phyloP scores from a whole-genome alignment of 2,888 invertebrate genomes.

The Microctonus brassicae region DNA sequence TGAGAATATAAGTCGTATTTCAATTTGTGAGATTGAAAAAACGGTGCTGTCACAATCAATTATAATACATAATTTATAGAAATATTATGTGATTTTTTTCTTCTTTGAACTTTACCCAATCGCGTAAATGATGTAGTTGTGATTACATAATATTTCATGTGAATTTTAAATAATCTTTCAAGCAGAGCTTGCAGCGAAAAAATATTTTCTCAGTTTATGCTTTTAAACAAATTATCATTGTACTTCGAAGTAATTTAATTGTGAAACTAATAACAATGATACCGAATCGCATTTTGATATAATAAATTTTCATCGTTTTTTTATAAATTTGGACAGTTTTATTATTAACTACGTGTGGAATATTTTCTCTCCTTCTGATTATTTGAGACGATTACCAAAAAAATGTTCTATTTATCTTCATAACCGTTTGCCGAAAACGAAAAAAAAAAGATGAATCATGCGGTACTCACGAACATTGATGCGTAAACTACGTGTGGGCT shows the following conservation, averaged over 20 bases:
- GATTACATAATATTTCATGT: not conserved
- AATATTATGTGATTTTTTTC: not conserved
- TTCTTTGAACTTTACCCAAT: not conserved
- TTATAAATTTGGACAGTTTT: too few relatives aligned
- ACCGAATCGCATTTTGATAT: not conserved
- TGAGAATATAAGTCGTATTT: not conserved
- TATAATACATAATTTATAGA: not conserved
- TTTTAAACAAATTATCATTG: not conserved
- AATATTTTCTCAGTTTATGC: conserved; percentile 10
- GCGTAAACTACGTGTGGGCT: too few relatives aligned
- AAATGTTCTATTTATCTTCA: too few relatives aligned
- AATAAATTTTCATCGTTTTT: too few relatives aligned
- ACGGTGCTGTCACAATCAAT: conserved; percentile 11
- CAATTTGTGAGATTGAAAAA: not conserved
- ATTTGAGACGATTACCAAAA: too few relatives aligned
- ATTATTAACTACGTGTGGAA: too few relatives aligned
- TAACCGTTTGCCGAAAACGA: too few relatives aligned
- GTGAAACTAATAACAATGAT: too few relatives aligned
- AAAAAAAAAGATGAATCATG: too few relatives aligned
- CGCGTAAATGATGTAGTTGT: not conserved
- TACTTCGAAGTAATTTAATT: too few relatives aligned
- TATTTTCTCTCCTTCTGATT: too few relatives aligned
- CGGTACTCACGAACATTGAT: too few relatives aligned
- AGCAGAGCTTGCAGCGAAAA: conserved; percentile 11
- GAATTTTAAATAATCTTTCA: not conserved